A percentile compares a stretch with the other conserved stretches of the same genome.
These are phyloP conservation scores for Pteromalus puparum DNA, from an alignment of 1,140 invertebrate genomes.

Conservation along the genomic window DNA sequence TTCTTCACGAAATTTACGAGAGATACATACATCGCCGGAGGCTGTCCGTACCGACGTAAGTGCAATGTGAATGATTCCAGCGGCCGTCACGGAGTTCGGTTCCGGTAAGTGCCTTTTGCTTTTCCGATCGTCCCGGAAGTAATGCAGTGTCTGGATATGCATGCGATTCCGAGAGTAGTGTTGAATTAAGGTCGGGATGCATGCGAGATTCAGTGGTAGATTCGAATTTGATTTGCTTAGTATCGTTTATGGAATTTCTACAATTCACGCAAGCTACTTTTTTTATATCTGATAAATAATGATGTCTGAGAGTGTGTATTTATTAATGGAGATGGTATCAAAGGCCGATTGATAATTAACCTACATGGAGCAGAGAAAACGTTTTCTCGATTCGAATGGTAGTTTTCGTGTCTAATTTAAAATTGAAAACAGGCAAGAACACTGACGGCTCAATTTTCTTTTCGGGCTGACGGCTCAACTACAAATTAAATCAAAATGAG, in stretches of 20 bases:
- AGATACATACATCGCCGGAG: not conserved
- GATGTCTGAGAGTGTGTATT: not conserved
- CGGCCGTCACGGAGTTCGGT: conserved; percentile 4
- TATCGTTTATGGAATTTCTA: no score
- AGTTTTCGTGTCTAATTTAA: not conserved
- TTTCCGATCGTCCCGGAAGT: conserved; percentile 26
- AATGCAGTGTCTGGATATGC: not conserved
- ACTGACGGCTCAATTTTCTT: not conserved
- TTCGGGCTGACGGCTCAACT: no score
- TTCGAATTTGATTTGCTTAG: no score
- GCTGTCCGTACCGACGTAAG: not conserved
- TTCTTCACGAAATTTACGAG: not conserved
- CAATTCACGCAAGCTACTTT: no score
- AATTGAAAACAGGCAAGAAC: not conserved
- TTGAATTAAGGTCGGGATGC: not conserved
- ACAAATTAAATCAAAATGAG: no score
- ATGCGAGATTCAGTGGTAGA: no score
- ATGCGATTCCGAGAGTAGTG: not conserved
- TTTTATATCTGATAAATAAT: no score
- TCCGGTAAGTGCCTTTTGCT: conserved; percentile 36
- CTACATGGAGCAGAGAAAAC: not conserved
- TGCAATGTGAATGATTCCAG: not conserved
- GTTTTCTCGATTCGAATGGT: not conserved
- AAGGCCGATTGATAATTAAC: not conserved
- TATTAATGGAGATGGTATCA: not conserved